A percentile compares a stretch with the other conserved stretches of the same genome.
Evolutionary conservation across 2,888 invertebrate genomes (phyloP).

Genomic region (Chymomyza caudatula): DNA sequence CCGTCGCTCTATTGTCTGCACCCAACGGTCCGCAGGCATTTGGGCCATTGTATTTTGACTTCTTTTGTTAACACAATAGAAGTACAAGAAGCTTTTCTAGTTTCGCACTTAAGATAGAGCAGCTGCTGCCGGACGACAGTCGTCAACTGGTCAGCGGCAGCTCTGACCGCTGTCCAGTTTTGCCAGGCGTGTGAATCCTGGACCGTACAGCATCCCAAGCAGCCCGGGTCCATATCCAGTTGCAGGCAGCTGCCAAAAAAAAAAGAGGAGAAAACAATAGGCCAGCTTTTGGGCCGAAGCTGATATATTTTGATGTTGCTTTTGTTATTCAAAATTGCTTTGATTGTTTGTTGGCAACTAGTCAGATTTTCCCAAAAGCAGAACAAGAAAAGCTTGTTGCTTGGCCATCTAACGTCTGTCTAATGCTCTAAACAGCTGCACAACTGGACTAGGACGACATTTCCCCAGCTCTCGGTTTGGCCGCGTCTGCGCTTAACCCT

Average conservation of each 20-base stretch:
- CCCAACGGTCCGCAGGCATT: constrained; percentile 4
- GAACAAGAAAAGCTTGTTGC: neutral
- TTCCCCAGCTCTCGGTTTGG: neutral
- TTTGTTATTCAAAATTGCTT: constrained; percentile 1
- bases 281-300: constrained; percentile 14
- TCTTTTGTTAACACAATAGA: constrained; percentile 40
- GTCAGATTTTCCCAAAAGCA: neutral
- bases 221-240: constrained; percentile 18
- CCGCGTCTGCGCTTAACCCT: neutral
- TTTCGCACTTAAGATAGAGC: constrained; percentile 29
- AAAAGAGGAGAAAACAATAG: neutral
- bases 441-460: neutral
- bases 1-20: neutral
- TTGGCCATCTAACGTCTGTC: neutral
- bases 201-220: constrained; percentile 53
- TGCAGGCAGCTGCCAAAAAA: constrained; percentile 26
- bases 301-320: neutral
- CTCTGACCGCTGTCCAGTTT: constrained; percentile 21
- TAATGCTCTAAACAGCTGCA: too few relatives aligned
- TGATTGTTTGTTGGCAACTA: neutral
- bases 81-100: constrained; percentile 60
- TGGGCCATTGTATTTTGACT: constrained; percentile 18
- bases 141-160: constrained; percentile 15
- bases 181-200: constrained; percentile 37
- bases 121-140: constrained; percentile 32